Evolutionary conservation across 1,140 invertebrate species (phyloP).

Genomic region (Brachionus calyciflorus): DNA sequence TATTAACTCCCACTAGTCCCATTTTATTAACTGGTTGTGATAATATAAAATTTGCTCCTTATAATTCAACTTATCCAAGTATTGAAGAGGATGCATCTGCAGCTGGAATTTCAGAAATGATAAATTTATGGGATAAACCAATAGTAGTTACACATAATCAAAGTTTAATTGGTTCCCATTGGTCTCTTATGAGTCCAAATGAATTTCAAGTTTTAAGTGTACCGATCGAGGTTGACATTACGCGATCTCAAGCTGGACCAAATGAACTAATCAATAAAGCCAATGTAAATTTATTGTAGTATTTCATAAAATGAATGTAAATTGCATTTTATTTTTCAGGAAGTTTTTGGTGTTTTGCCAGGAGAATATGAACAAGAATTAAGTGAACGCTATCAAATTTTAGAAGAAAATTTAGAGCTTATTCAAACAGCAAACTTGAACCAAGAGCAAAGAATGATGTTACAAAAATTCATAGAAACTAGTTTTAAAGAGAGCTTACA

Average conservation of each 20-base stretch:
- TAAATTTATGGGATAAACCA: conserved; percentile 42
- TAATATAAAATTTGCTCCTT: conserved; percentile 33
- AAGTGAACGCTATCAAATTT: background rate
- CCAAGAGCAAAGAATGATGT: conserved; percentile 41
- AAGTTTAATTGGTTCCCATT: background rate
- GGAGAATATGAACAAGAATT: conserved; percentile 16
- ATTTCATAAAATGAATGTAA: background rate
- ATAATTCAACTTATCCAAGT: conserved; percentile 23
- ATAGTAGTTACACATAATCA: conserved; percentile 42
- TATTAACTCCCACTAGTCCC: conserved; percentile 23
- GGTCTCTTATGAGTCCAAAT: conserved; percentile 28
- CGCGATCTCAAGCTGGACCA: background rate
- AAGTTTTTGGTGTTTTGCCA: conserved; percentile 33
- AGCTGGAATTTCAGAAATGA: conserved; percentile 10
- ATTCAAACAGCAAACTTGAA: conserved; percentile 18
- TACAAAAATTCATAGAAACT: conserved; percentile 39
- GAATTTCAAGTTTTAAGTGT: conserved; percentile 25
- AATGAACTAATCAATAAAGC: conserved; percentile 23
- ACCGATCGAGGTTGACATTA: conserved; percentile 3
- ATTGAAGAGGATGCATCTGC: conserved; percentile 18
- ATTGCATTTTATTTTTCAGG: background rate
- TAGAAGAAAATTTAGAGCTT: conserved; percentile 20
- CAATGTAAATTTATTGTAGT: conserved; percentile 10
- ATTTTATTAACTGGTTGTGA: conserved; percentile 43
- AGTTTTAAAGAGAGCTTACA: conserved; percentile 34